Base-by-base conservation (phyloP, 92 coral and sea anemone genomes). In the Zoanthus sansibaricus region DNA sequence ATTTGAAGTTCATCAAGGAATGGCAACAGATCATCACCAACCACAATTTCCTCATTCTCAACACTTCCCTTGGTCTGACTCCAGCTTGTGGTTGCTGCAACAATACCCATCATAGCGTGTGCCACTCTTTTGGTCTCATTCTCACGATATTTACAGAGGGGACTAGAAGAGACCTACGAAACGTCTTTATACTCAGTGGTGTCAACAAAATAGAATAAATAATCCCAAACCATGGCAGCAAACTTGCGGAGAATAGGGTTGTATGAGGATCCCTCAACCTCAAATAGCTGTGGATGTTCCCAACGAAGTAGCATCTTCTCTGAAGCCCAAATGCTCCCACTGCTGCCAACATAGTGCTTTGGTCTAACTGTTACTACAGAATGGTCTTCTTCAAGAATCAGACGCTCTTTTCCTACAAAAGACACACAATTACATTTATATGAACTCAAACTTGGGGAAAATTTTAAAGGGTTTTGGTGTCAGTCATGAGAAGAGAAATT, bases 241-340 rank as follows among this genome's bases (percentile, higher is more conserved):
- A 87, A 87, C 83, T 87, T 87, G 9, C 90, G 64, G 54, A 87
- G 78, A 77, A 51, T 32, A 20, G 71, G 79, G 79, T 68, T 30
- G 69, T 20, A 78, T 77, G 82, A 48, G n/a, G 82, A 76, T 16
- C 64, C 62, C 82, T 76, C 82, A 51, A 58, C 37, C 45, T 76
- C 64, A 21, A 48, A 68, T 45, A 78, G 62, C n/a, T 69, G 72
- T 87, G 90, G 86, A 56, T 85, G 88, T 75, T 85, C 82, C 88
- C 88, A 85, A 44, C 88, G 88, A 45, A 85, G 54, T 32, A 85
- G 62, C 83, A 85, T 71, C 82, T 86, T 75, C 46, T 87, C 90
- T n/a, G 90, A 78, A 48, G 90, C 90, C 90, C 90, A 87, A 13
- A 87, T 86, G 80, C 90, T 87, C 45, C 90, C 86, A 78, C 86